phyloP scores from a whole-genome alignment of 2,888 invertebrate species.

The Drosophila pseudotakahashii region DNA sequence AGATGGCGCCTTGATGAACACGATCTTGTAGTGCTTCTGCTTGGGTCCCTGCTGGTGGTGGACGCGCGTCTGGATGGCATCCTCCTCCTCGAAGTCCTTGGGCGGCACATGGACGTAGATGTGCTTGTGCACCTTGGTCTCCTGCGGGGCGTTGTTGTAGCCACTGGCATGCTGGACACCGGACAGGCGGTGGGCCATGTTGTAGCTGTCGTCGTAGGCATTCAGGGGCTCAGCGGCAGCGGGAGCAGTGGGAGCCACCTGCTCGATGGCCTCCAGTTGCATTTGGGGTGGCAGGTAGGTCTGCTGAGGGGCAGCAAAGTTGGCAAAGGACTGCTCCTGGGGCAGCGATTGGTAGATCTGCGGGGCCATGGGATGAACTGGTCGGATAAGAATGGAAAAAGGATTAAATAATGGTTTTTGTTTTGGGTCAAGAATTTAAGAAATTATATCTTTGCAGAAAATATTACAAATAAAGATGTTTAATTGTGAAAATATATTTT shows the following conservation, averaged over 20 bases:
- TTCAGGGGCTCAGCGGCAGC: slow-evolving; percentile 48
- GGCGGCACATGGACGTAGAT: slow-evolving; percentile 84
- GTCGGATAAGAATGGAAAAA: not conserved
- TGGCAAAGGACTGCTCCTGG: slow-evolving; percentile 67
- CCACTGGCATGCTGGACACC: slow-evolving; percentile 69
- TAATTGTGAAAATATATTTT: not conserved
- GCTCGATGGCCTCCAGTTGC: slow-evolving; percentile 49
- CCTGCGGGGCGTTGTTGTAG: slow-evolving; percentile 73
- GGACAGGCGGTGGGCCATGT: slow-evolving; percentile 78
- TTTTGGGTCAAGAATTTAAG: not conserved
- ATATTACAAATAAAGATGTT: not conserved
- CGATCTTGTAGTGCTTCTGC: slow-evolving; percentile 95
- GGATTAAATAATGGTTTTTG: not conserved
- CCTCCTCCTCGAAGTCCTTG: slow-evolving; percentile 82
- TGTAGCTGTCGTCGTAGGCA: slow-evolving; percentile 77
- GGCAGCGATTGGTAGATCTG: slow-evolving; percentile 78
- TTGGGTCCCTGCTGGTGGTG: slow-evolving; percentile 86
- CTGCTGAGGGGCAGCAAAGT: slow-evolving; percentile 64
- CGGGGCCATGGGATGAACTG: slow-evolving; percentile 63
- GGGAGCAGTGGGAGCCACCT: slow-evolving; percentile 46
- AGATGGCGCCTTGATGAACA: slow-evolving; percentile 95
- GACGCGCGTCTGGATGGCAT: slow-evolving; percentile 76
- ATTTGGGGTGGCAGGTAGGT: slow-evolving; percentile 52
- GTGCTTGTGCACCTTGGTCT: slow-evolving; percentile 81
- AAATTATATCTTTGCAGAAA: not conserved